These are phyloP conservation scores for Acropora yongei DNA, from an alignment of 64 coral and sea anemone genomes.

Conservation along the genomic window DNA sequence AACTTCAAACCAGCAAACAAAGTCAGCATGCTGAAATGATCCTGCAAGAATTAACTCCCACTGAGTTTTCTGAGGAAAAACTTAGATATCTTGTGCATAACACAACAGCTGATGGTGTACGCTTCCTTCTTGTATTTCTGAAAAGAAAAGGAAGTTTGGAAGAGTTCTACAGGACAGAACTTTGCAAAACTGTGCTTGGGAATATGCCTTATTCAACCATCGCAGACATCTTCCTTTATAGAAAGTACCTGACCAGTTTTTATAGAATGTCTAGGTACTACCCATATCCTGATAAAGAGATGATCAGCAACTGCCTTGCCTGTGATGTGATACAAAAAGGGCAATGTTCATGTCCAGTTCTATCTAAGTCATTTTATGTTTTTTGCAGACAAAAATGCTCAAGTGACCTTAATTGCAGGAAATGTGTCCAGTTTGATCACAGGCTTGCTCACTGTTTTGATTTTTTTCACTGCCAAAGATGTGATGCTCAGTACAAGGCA, in stretches of 20 bases:
- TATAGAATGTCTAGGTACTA: constrained; percentile 32
- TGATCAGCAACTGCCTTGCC: constrained; percentile 55
- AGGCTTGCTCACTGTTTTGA: constrained; percentile 36
- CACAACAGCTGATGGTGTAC: background rate
- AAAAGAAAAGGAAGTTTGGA: constrained; percentile 15
- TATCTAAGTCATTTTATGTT: constrained; percentile 55
- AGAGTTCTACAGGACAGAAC: background rate
- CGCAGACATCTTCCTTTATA: constrained; percentile 38
- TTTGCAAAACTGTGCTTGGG: constrained; percentile 20
- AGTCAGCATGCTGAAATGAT: background rate
- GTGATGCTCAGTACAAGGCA: constrained; percentile 14
- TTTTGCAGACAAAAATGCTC: constrained; percentile 55
- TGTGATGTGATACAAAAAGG: constrained; percentile 43
- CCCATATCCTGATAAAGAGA: constrained; percentile 43
- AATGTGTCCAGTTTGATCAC: constrained; percentile 9
- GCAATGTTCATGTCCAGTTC: constrained; percentile 28
- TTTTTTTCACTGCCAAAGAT: constrained; percentile 66
- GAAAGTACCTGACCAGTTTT: constrained; percentile 27
- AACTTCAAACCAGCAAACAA: constrained; percentile 9
- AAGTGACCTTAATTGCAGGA: constrained; percentile 6
- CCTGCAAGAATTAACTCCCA: background rate
- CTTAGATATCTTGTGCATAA: constrained; percentile 43
- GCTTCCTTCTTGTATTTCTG: constrained; percentile 22
- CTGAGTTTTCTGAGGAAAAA: background rate
- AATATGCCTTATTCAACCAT: constrained; percentile 31